Base-by-base conservation (phyloP, 1,140 invertebrate genomes). In the Drosophila insularis region DNA sequence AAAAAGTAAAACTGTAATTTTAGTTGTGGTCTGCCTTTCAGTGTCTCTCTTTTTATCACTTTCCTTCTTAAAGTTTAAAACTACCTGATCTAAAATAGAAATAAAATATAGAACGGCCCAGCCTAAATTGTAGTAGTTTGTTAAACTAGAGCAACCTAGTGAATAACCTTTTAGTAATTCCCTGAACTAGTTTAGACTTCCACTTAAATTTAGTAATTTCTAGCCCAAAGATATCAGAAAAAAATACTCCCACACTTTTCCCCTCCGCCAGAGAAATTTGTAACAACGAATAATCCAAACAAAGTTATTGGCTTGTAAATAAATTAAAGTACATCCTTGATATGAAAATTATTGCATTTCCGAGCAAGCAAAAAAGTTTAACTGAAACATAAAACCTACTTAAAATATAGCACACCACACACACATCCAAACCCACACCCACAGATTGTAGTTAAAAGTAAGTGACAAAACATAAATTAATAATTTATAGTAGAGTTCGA, bases 221-320 rank as follows among this genome's bases (percentile, higher is more conserved):
- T 40, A 64, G 43, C 39, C 21, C 14, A 4, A 58, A 14, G 39
- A 19, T 50, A 50, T 50, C 14, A 5, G 17, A 6, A 61, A 69
- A 27, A 27, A 6, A 27, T 17, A 67, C 10, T 7, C 21, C 35
- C 31, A 8, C 32, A 69, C 32, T 60, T 4, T 43, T 54, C 46
- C 68, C 61, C 53, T 75, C 78, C 82, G 82, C 79, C 79, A 21
- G 81, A 87, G 72, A 78, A 46, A 62, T 59, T 60, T 80, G 69
- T 73, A 82, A 63, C 59, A 55, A 53, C 63, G 62, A 40, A 40
- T 5, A 63, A 55, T 7, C 58, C 50, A 27, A 11, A 53, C 61
- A 59, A 21, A 72, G 27, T 58, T 71, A 87, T 89, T 89, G 80
- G 84, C 84, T 74, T 87, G 84, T 87, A 87, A 87, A 87, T 87